Percentiles rank a stretch among this genome's conserved stretches.
phyloP scores from a whole-genome alignment of 2,113 vertebrate genomes.

The Oncorhynchus kisutch region DNA sequence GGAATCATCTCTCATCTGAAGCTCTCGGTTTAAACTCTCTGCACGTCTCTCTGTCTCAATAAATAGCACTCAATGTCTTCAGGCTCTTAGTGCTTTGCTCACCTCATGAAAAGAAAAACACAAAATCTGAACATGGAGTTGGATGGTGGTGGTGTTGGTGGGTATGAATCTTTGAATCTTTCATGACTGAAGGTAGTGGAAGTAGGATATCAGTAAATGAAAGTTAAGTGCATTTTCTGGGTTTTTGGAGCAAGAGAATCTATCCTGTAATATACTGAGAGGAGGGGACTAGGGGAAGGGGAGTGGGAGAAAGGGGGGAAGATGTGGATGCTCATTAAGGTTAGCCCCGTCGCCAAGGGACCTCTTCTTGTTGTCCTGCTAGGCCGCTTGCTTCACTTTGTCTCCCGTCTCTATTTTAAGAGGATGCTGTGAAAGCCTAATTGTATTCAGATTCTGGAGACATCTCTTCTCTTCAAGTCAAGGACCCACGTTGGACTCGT shows the following conservation, averaged over 20 bases:
- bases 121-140: conserved; percentile 1
- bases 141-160: conserved; percentile 10
- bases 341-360: conserved; percentile 46
- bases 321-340: background rate
- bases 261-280: conserved; percentile 36
- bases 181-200: conserved; percentile 52
- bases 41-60: conserved; percentile 16
- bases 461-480: conserved; percentile 3
- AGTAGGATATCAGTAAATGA: conserved; percentile 59
- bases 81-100: conserved; percentile 14
- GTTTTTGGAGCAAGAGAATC: conserved; percentile 63
- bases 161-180: conserved; percentile 68
- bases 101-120: conserved; percentile 15
- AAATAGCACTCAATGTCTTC: conserved; percentile 22
- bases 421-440: conserved; percentile 44
- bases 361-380: conserved; percentile 43
- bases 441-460: conserved; percentile 42
- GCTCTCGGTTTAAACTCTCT: background rate
- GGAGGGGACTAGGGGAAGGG: too few relatives aligned
- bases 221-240: conserved; percentile 66
- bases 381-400: conserved; percentile 22
- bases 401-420: conserved; percentile 60
- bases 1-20: conserved; percentile 10
- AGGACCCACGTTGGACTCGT: too few relatives aligned
- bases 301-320: too few relatives aligned